Conservation (phyloP, 2,797 vertebrate species). For the Ammospiza maritima region DNA sequence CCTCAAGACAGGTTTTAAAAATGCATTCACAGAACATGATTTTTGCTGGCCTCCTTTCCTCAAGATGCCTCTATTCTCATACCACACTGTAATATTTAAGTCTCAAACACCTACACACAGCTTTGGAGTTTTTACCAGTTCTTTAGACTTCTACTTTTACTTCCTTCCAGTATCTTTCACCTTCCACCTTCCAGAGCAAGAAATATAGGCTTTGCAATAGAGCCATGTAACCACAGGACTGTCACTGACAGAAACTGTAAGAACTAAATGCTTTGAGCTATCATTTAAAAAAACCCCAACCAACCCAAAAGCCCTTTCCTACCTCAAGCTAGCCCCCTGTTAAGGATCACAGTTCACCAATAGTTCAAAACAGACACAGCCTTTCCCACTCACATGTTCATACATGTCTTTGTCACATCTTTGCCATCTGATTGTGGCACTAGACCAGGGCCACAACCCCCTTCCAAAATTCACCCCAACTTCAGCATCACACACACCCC, state of each 20-base stretch:
- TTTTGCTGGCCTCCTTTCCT: background rate
- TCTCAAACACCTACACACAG: background rate
- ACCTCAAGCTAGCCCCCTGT: background rate
- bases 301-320: background rate
- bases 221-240: background rate
- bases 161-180: background rate
- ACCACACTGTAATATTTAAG: background rate
- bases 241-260: background rate
- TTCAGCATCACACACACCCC: background rate
- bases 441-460: accelerated
- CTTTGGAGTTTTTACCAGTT: background rate
- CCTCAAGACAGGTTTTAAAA: background rate
- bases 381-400: accelerated
- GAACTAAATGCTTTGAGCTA: background rate
- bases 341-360: background rate
- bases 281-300: background rate
- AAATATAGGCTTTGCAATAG: background rate
- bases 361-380: background rate
- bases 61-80: background rate
- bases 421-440: too few relatives aligned
- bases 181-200: background rate
- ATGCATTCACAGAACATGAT: accelerated
- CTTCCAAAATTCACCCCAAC: background rate
- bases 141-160: background rate
- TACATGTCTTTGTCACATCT: accelerated